Evolutionary conservation across 2,797 vertebrate species (phyloP).

Genomic region (Hippocampus kuda): DNA sequence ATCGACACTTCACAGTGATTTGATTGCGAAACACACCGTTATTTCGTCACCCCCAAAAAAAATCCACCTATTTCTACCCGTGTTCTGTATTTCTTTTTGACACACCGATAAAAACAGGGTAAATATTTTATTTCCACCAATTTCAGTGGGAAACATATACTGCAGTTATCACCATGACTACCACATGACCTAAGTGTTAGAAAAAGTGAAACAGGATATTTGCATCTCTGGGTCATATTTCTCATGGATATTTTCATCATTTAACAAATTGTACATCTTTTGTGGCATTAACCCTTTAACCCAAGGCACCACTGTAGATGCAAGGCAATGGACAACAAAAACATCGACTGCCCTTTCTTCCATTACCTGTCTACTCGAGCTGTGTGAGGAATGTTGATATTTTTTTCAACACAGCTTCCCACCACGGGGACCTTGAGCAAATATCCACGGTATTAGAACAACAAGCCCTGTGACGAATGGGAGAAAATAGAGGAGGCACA

Average conservation of each 20-base stretch:
- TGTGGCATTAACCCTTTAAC: neutral
- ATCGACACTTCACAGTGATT: too few relatives aligned
- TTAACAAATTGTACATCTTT: neutral
- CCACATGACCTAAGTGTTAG: neutral
- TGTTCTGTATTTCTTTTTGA: too few relatives aligned
- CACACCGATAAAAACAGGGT: too few relatives aligned
- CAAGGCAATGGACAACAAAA: neutral
- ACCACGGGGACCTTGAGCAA: slow-evolving; percentile 45
- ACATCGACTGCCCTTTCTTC: neutral
- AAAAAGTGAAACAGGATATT: neutral
- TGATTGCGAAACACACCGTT: too few relatives aligned
- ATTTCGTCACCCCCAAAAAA: too few relatives aligned
- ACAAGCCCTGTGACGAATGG: slow-evolving; percentile 62
- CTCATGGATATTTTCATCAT: neutral
- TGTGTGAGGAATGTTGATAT: slow-evolving; percentile 19
- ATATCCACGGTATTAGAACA: slow-evolving; percentile 55
- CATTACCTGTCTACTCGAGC: slow-evolving; percentile 10
- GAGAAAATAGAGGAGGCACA: slow-evolving; percentile 56
- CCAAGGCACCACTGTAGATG: neutral
- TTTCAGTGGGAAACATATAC: too few relatives aligned
- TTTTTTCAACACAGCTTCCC: slow-evolving; percentile 25
- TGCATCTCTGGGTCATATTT: neutral
- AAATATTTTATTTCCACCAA: too few relatives aligned
- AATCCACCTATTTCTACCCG: too few relatives aligned
- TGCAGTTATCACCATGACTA: too few relatives aligned